Evolutionary conservation across 1,140 invertebrate genomes (phyloP).

Genomic region (Cheumatopsyche charites): DNA sequence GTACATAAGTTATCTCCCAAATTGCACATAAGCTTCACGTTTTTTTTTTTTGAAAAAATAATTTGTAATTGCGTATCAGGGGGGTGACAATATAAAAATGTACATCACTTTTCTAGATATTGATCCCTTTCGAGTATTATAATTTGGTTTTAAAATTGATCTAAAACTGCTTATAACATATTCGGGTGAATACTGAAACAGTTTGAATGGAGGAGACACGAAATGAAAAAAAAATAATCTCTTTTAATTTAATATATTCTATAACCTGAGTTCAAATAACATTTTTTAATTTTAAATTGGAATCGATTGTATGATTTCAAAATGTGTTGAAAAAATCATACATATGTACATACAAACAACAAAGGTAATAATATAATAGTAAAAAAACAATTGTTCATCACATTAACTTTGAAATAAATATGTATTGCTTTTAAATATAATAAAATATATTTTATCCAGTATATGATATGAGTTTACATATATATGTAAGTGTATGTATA

Average conservation of each 20-base stretch:
- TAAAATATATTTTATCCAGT: slow-evolving; percentile 8
- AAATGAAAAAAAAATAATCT: slow-evolving; percentile 28
- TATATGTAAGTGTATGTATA: too few species aligned
- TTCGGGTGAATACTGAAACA: too few species aligned
- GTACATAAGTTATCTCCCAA: too few species aligned
- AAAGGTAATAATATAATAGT: not conserved
- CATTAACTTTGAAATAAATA: slow-evolving; percentile 10
- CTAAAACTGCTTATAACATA: too few species aligned
- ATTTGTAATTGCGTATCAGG: too few species aligned
- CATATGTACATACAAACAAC: not conserved
- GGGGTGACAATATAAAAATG: too few species aligned
- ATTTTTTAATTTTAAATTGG: not conserved
- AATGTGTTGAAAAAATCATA: not conserved
- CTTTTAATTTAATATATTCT: slow-evolving; percentile 39
- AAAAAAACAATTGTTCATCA: slow-evolving; percentile 6
- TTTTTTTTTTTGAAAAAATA: too few species aligned
- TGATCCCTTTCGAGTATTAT: too few species aligned
- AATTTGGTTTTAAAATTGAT: too few species aligned
- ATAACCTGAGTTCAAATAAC: slow-evolving; percentile 41
- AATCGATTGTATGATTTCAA: not conserved
- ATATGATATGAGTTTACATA: slow-evolving; percentile 36
- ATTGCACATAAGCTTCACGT: too few species aligned
- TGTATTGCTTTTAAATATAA: slow-evolving; percentile 23
- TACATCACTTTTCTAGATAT: too few species aligned
- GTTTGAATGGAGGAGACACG: too few species aligned